Base-by-base conservation (phyloP, 2,888 invertebrate species). In the Sipha maydis region DNA sequence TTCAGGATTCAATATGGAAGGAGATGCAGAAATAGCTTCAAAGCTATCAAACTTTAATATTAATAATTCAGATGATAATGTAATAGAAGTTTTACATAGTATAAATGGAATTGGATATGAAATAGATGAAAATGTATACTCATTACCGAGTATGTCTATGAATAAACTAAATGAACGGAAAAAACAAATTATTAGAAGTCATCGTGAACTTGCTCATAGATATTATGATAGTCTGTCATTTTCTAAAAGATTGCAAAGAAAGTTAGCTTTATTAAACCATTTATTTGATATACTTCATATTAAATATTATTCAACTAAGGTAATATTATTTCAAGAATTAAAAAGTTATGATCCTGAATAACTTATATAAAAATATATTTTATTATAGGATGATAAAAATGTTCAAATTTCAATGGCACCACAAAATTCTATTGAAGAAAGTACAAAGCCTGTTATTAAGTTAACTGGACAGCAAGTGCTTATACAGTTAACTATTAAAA, bases 401-500 rank as follows among this genome's bases (percentile, higher is more conserved):
- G 67, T 76, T 73, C 80, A 88, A 88, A 80, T 88, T 67, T 73
- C 34, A 75, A 76, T 88, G 56, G 38, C 28, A 67, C 88, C 88
- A 31, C 88, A 88, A 76, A 88, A 67, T 82, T 67, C 82, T 82
- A n/a, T 82, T 82, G 88, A 88, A 48, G 88, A 88, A 17, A 88
- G 25, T 8, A 41, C n/a, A n/a, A 88, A 88, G 7, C 88, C 88
- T 61, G 41, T 73, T 14, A n/a, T 48, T 31, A 88, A 88, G 28
- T 75, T 88, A 48, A 76, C 75, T 75, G 93, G 93, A 67, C 93
- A 93, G 69, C 93, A 94, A 90, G 94, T 94, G 3, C 91, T 95
- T 85, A 91, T 94, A 77, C 94, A 94, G 92, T 92, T 95, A 90
- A 94, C 94, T 11, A 93, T 94, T 2, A 93, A 93, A 91, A 94